Conservation (phyloP, 2,888 invertebrate species). For the Escarpia spicata region DNA sequence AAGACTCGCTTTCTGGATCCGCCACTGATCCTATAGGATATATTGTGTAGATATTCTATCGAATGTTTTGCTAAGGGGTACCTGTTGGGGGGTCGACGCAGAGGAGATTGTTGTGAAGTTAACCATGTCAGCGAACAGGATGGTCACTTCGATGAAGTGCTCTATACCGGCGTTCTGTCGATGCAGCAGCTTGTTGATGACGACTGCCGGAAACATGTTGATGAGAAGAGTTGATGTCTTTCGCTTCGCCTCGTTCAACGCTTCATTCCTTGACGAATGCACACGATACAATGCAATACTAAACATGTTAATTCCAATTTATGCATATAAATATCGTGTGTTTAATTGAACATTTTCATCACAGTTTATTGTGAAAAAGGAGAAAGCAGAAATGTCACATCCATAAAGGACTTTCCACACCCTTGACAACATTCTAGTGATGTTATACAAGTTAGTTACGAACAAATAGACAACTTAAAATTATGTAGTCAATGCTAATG, state of each 20-base stretch:
- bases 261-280: background rate
- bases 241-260: background rate
- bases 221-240: background rate
- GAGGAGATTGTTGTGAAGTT: conserved; percentile 19
- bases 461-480: too few species aligned
- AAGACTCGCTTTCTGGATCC: too few species aligned
- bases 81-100: background rate
- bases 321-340: too few species aligned
- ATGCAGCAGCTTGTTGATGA: background rate
- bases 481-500: too few species aligned
- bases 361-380: too few species aligned
- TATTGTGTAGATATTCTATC: background rate
- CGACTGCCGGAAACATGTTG: conserved; percentile 18
- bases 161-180: conserved; percentile 6
- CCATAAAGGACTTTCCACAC: too few species aligned
- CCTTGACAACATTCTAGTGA: too few species aligned
- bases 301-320: too few species aligned
- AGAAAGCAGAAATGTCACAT: too few species aligned
- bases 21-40: background rate
- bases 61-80: background rate
- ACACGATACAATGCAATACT: too few species aligned
- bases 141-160: background rate
- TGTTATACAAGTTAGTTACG: too few species aligned
- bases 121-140: conserved; percentile 22
- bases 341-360: too few species aligned